Evolutionary conservation across 2,797 vertebrate species (phyloP), one percentile per base, ranked within the genome.

Genomic region (Falco biarmicus): DNA sequence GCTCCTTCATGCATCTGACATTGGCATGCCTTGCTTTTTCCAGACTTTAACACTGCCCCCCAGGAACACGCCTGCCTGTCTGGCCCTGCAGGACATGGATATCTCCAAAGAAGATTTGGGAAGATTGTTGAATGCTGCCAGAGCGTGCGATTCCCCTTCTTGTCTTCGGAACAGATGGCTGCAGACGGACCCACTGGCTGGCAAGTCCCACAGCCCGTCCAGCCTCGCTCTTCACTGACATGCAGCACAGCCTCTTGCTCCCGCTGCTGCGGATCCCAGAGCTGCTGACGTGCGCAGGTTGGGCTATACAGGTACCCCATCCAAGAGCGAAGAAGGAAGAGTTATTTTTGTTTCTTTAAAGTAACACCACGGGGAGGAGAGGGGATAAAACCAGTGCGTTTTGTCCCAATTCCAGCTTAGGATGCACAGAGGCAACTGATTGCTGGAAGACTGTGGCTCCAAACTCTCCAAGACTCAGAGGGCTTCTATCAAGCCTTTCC

Each of bases 221-320:
- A 5, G 59, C 37, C 1, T 7, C 3, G 22, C 22, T 45, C 47
- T 11, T 11, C 2, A 22, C 45, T 9, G 1, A 29, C 0, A 26
- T 3, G 24, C 56, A 7, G 28, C 29, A 32, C 13, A 2, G 6
- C 4, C 41, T 21, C 64, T 5, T 1, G 37, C 50, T 56, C 41
- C 66, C 9, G 41, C 41, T 6, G 4, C 53, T 4, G 80, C 10
- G 0, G n/a, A 22, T 6, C n/a, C n/a, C n/a, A 4, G 81, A 26
- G 65, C 56, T 56, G 16, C 66, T 6, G 6, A 6, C 18, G 13
- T 11, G 39, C 1, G 4, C 25, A 11, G 48, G 13, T 24, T 3
- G 14, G 31, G 29, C 59, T n/a, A 3, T 4, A 14, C 50, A 6
- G 8, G 10, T 9, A 24, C 34, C 51, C 41, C 39, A 25, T 4